Evolutionary conservation across 2,797 vertebrate species (phyloP), one percentile per base, ranked within the genome.

Genomic region (Typhlichthys subterraneus): DNA sequence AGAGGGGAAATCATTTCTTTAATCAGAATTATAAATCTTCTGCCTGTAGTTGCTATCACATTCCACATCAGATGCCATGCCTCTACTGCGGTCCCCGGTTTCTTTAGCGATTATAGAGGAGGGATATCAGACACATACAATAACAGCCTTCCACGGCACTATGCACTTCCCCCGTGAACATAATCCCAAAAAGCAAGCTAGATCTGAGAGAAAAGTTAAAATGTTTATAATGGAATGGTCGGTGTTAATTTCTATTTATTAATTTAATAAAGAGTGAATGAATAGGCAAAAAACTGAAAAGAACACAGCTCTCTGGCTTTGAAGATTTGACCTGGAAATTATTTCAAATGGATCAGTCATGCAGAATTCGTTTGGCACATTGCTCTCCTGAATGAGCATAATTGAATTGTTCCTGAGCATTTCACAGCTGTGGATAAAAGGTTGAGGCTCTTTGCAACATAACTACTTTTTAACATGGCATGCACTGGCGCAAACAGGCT

Each of bases 11-110:
- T 80, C 73, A 72, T 79, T 68, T 69, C 51, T 71, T 79, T 73
- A 76, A 87, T 79, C 77, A 53, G 64, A 76, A 73, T 83, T 70
- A 82, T 81, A 79, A 80, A 87, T 87, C 79, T 73, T 61, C 51
- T 53, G 70, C 53, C 59, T 73, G 52, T 60, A 62, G 61, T 54
- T 56, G 48, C 48, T 80, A 76, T 77, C 77, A 61, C 8, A 17
- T 29, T n/a, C 57, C 62, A 50, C 68, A 79, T 77, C 61, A 0
- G 48, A 42, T 33, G 46, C 69, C 59, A 73, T 71, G 65, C 45
- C 53, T 81, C 59, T 56, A 66, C 54, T 23, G 17, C 58, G 38
- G 42, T 57, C 59, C 46, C 63, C 14, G 50, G 59, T 59, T 59
- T 19, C 53, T 53, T 23, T 29, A 13, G 45, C 65, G 70, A 81